Evolutionary conservation across 2,797 vertebrate species (phyloP).

Genomic region (Diplodus sargus): DNA sequence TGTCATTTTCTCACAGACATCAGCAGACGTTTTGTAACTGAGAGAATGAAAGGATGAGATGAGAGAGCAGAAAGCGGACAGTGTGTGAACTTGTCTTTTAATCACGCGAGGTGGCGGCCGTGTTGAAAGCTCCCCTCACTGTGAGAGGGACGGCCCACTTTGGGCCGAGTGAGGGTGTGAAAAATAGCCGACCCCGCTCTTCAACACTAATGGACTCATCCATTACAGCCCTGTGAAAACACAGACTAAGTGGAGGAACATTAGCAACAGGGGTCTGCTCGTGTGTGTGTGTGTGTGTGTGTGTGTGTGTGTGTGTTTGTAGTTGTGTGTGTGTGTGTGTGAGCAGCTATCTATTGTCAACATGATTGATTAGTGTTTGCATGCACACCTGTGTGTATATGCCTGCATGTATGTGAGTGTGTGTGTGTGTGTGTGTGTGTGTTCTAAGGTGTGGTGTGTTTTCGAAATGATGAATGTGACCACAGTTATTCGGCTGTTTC

Average conservation of each 20-base stretch:
- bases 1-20: background rate
- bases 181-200: constrained; percentile 42
- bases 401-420: background rate
- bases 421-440: background rate
- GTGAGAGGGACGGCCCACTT: constrained; percentile 19
- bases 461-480: constrained; percentile 7
- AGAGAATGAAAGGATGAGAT: background rate
- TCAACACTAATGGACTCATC: constrained; percentile 65
- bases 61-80: background rate
- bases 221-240: constrained; percentile 63
- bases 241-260: constrained; percentile 54
- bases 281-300: constrained; percentile 22
- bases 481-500: constrained; percentile 26
- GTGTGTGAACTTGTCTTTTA: constrained; percentile 28
- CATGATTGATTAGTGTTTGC: constrained; percentile 44
- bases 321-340: constrained; percentile 1
- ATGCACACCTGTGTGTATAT: constrained; percentile 20
- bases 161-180: constrained; percentile 43
- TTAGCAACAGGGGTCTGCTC: constrained; percentile 18
- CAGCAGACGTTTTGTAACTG: background rate
- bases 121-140: constrained; percentile 35
- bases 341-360: constrained; percentile 12
- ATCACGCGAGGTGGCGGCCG: constrained; percentile 38
- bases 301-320: constrained; percentile 16
- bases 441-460: background rate